A percentile compares a stretch with the other conserved stretches of the same genome.
Conservation (phyloP, 1,140 invertebrate species). For the Vanessa atalanta region DNA sequence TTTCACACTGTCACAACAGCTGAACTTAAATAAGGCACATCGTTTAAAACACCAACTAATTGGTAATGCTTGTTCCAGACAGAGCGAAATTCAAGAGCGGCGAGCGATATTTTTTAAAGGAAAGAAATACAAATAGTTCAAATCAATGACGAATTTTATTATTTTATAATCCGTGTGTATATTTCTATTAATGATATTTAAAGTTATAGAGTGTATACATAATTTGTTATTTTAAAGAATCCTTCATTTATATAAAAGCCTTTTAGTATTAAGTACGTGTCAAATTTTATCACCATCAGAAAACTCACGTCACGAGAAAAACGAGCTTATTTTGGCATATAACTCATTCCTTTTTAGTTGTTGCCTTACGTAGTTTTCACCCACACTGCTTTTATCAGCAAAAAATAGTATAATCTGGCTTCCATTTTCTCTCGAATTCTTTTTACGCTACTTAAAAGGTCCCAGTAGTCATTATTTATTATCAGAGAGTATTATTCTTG, state of each 20-base stretch:
- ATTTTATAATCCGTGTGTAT: too few relatives aligned
- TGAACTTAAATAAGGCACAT: background rate
- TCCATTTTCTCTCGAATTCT: background rate
- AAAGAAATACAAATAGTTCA: too few relatives aligned
- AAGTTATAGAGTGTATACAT: background rate
- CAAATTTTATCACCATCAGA: too few relatives aligned
- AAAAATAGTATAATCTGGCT: background rate
- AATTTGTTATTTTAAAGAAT: background rate
- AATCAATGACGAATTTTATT: too few relatives aligned
- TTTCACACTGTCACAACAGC: constrained; percentile 17
- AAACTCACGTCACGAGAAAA: too few relatives aligned
- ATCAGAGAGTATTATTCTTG: background rate
- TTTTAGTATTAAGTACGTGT: too few relatives aligned
- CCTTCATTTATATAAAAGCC: background rate
- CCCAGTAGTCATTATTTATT: background rate
- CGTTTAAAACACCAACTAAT: constrained; percentile 1
- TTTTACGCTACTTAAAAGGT: background rate
- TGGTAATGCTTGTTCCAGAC: background rate
- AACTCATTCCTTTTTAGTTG: background rate
- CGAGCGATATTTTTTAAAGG: too few relatives aligned
- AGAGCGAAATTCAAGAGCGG: too few relatives aligned
- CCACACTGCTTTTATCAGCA: background rate
- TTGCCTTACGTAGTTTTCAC: background rate
- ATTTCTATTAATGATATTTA: too few relatives aligned
- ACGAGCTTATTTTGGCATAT: too few relatives aligned